phyloP scores from a whole-genome alignment of 2,113 vertebrate genomes.

The Stictonetta naevosa region DNA sequence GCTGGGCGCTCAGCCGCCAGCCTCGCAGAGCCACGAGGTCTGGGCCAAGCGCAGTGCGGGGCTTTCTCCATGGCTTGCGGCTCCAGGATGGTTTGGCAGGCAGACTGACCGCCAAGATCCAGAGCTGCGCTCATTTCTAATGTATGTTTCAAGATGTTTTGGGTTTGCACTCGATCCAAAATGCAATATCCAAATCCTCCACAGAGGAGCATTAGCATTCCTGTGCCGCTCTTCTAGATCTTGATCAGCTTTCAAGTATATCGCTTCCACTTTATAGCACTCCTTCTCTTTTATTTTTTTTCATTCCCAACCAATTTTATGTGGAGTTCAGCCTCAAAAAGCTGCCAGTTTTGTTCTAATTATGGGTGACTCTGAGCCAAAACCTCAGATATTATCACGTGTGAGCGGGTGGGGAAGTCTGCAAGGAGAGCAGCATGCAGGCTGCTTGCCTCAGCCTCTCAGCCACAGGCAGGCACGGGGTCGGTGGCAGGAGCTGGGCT shows the following conservation, averaged over 20 bases:
- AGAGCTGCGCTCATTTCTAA: background rate
- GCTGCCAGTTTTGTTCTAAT: conserved; percentile 47
- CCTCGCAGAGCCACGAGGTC: background rate
- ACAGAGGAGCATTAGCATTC: background rate
- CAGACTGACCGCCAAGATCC: background rate
- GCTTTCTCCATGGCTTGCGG: background rate
- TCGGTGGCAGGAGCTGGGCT: background rate
- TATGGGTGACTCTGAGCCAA: conserved; percentile 44
- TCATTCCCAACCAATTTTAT: conserved; percentile 54
- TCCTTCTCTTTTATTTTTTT: conserved; percentile 15
- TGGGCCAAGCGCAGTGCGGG: background rate
- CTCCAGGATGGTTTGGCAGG: background rate
- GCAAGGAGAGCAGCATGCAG: background rate
- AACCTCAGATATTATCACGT: conserved; percentile 41
- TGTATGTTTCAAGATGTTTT: background rate
- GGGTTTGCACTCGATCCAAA: conserved; percentile 30
- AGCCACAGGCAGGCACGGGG: background rate
- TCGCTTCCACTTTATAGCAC: conserved; percentile 15
- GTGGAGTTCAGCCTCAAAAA: conserved; percentile 37
- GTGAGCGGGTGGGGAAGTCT: background rate
- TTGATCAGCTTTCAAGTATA: conserved; percentile 4
- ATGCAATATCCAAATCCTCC: background rate
- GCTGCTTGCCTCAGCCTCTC: background rate
- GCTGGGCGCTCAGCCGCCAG: rapidly evolving
- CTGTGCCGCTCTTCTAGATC: background rate